phyloP scores from a whole-genome alignment of 2,797 vertebrate genomes.

The Pangasius djambal region DNA sequence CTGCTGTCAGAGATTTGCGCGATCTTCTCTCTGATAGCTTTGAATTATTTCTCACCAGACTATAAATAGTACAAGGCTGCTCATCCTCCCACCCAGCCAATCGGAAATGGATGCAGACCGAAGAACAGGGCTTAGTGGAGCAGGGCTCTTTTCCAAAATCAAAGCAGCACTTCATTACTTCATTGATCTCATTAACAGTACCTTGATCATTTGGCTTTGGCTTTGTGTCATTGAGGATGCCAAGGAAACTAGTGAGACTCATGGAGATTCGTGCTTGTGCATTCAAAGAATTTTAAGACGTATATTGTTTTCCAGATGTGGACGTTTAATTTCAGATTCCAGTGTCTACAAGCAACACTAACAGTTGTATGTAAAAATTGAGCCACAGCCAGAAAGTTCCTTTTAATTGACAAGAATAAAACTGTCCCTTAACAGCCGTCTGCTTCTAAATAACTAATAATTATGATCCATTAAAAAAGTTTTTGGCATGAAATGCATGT shows the following conservation, averaged over 20 bases:
- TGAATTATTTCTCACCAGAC: conserved; percentile 62
- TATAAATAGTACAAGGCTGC: conserved; percentile 57
- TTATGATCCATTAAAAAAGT: background rate
- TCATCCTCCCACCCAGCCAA: conserved; percentile 45
- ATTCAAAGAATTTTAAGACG: background rate
- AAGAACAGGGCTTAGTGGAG: conserved; percentile 43
- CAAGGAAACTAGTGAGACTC: background rate
- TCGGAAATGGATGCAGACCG: conserved; percentile 46
- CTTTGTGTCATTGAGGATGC: background rate
- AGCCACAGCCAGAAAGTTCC: conserved; percentile 2
- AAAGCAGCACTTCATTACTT: conserved; percentile 12
- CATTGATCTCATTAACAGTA: conserved; percentile 10
- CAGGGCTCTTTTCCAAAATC: background rate
- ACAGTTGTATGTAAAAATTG: background rate
- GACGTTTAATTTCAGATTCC: background rate
- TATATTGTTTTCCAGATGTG: background rate
- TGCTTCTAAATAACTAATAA: conserved; percentile 8
- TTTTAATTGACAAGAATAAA: conserved; percentile 9
- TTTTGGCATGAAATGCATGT: conserved; percentile 1
- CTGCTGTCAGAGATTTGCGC: conserved; percentile 54
- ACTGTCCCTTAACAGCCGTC: background rate
- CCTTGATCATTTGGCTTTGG: background rate
- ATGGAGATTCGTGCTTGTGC: background rate
- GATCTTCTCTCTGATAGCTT: conserved; percentile 60
- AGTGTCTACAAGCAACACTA: background rate